phyloP scores from a whole-genome alignment of 2,113 vertebrate species.

The Gyps fulvus region DNA sequence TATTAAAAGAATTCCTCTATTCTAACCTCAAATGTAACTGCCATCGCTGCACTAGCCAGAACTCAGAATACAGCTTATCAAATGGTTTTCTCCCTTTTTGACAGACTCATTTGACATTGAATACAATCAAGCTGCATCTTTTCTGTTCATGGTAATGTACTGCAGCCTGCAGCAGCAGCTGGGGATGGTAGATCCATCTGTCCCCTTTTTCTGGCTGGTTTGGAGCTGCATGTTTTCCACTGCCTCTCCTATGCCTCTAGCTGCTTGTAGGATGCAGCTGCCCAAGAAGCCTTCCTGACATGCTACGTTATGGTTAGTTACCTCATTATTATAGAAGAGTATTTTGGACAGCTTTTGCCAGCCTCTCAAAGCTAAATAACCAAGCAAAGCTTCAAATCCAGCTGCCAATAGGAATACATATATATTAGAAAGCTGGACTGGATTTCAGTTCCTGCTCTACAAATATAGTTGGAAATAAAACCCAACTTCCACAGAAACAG shows the following conservation, averaged over 20 bases:
- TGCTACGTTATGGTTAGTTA: rapidly evolving
- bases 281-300: background rate
- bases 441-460: background rate
- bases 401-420: background rate
- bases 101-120: background rate
- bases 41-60: background rate
- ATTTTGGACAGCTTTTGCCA: background rate
- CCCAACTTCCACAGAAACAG: background rate
- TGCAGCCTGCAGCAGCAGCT: background rate
- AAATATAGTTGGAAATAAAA: background rate
- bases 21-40: background rate
- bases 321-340: background rate
- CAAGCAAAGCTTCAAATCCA: background rate
- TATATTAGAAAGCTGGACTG: background rate
- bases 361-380: background rate
- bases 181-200: background rate
- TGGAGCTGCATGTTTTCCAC: background rate
- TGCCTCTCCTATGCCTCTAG: background rate
- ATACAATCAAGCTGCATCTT: background rate
- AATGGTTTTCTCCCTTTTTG: background rate
- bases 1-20: background rate
- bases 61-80: background rate
- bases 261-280: background rate
- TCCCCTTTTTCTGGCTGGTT: background rate
- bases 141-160: background rate